Conservation (phyloP, 2,797 vertebrate genomes). For the Limosa lapponica region DNA sequence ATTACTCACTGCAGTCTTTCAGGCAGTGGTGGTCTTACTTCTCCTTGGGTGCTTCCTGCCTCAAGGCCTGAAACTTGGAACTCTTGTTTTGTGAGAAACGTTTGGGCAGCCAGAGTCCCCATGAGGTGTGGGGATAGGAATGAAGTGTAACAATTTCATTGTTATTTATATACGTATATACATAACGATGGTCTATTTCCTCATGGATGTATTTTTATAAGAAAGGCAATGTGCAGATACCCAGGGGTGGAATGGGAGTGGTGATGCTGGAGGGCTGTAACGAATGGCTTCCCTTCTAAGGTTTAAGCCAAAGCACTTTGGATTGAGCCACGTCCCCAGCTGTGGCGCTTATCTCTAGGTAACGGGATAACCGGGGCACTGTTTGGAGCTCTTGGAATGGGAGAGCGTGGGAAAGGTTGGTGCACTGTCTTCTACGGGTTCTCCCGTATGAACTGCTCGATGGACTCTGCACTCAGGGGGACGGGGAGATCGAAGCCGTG, state of each 20-base stretch:
- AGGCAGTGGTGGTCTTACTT: not conserved
- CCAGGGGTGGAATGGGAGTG: not conserved
- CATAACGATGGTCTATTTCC: rapidly evolving
- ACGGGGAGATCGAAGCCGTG: not conserved
- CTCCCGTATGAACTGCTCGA: not conserved
- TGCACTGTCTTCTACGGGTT: not conserved
- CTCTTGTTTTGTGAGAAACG: not conserved
- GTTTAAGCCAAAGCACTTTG: not conserved
- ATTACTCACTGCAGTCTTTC: rapidly evolving
- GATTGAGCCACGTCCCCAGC: not conserved
- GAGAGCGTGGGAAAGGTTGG: not conserved
- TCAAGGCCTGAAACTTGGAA: not conserved
- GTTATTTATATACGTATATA: not conserved
- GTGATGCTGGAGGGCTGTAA: not conserved
- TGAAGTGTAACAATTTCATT: not conserved
- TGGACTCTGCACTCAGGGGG: too few species aligned
- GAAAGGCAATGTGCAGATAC: not conserved
- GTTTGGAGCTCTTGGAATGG: not conserved
- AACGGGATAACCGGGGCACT: not conserved
- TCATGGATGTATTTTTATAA: not conserved
- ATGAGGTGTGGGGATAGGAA: not conserved
- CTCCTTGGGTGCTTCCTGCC: not conserved
- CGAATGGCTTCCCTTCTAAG: not conserved
- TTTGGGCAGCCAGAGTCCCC: not conserved
- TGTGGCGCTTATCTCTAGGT: not conserved